Evolutionary conservation across 1,140 invertebrate species (phyloP).

Genomic region (Doryteuthis pealeii): DNA sequence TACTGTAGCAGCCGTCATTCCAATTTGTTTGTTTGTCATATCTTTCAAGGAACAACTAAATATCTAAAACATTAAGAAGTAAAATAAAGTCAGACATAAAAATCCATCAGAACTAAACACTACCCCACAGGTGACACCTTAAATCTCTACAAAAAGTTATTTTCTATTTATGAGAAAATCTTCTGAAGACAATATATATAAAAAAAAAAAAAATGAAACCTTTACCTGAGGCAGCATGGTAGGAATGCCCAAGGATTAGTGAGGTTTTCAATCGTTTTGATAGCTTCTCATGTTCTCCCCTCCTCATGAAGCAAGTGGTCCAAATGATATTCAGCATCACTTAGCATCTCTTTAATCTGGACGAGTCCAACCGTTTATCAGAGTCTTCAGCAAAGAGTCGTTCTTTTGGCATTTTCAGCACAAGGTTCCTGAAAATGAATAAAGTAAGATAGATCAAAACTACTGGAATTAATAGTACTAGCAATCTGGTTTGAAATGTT

Average conservation of each 20-base stretch:
- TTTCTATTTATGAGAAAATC: no score
- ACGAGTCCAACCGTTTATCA: slow-evolving; percentile 61
- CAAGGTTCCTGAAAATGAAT: slow-evolving; percentile 31
- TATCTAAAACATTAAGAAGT: no score
- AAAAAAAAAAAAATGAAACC: background rate
- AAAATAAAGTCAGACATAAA: no score
- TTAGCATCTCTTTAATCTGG: slow-evolving; percentile 59
- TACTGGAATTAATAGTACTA: no score
- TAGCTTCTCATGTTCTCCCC: slow-evolving; percentile 71
- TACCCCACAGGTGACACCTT: no score
- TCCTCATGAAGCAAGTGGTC: slow-evolving; percentile 69
- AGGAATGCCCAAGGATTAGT: slow-evolving; percentile 73
- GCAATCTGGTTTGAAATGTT: no score
- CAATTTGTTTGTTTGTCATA: no score
- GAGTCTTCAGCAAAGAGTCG: slow-evolving; percentile 47
- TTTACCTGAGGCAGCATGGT: slow-evolving; percentile 68
- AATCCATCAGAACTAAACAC: no score
- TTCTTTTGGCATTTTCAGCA: slow-evolving; percentile 42
- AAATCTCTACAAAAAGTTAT: no score
- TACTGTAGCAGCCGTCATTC: no score
- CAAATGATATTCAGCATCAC: slow-evolving; percentile 74
- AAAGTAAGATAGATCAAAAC: no score
- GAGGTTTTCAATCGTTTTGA: slow-evolving; percentile 69
- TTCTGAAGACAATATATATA: background rate
- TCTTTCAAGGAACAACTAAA: no score